These are phyloP conservation scores for Cetoscarus ocellatus DNA, from an alignment of 2,797 vertebrate species.

Conservation along the genomic window DNA sequence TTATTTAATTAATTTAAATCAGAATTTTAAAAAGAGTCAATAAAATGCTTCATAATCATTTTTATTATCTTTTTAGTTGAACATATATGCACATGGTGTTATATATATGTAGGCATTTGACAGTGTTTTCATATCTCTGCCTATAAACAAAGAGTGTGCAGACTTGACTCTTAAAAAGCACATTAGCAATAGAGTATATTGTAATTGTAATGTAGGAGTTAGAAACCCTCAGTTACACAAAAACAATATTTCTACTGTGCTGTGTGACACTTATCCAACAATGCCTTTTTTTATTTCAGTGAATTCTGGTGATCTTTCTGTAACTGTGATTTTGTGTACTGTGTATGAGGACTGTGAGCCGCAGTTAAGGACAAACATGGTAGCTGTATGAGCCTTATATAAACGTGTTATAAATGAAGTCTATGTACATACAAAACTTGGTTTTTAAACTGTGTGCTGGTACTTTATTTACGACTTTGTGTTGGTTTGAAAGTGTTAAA, in stretches of 20 bases:
- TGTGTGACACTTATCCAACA: conserved; percentile 62
- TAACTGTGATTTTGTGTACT: conserved; percentile 78
- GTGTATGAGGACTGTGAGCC: conserved; percentile 67
- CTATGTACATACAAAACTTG: conserved; percentile 59
- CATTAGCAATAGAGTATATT: conserved; percentile 32
- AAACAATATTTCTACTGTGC: conserved; percentile 60
- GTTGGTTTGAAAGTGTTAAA: no score
- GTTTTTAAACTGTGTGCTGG: conserved; percentile 57
- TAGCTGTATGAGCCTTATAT: conserved; percentile 77
- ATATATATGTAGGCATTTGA: conserved; percentile 14
- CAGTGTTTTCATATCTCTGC: conserved; percentile 7
- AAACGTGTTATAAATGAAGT: conserved; percentile 29
- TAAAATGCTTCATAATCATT: conserved; percentile 15
- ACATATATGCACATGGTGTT: conserved; percentile 41
- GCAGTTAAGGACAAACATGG: conserved; percentile 69
- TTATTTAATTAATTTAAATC: no score
- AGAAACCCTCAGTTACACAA: conserved; percentile 29
- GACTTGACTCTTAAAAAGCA: conserved; percentile 3
- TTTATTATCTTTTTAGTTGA: conserved; percentile 36
- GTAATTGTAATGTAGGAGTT: conserved; percentile 32
- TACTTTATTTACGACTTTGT: conserved; percentile 13
- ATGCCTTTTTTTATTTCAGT: conserved; percentile 70
- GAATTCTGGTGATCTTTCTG: conserved; percentile 62
- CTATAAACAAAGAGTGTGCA: conserved; percentile 14
- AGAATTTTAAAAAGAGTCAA: no score